A percentile compares a stretch with the other conserved stretches of the same genome.
These are phyloP conservation scores for Brenthis daphne DNA, from an alignment of 2,888 invertebrate genomes.

Conservation along the genomic window DNA sequence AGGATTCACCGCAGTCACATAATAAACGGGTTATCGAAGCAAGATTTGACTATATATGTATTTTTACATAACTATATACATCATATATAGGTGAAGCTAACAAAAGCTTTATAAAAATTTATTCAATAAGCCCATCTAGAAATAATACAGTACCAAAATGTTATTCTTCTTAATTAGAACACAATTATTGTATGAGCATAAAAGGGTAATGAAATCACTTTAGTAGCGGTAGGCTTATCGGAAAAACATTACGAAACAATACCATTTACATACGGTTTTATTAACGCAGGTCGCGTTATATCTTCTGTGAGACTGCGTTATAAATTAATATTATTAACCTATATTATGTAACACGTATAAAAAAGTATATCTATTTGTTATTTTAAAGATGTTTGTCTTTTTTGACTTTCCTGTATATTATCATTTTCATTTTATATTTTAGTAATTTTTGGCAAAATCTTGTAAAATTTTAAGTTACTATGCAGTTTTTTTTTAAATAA, in stretches of 20 bases:
- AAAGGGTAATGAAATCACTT: slow-evolving; percentile 19
- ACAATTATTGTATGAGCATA: slow-evolving; percentile 2
- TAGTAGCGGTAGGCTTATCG: slow-evolving; percentile 18
- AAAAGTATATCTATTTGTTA: not conserved
- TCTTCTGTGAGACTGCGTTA: slow-evolving; percentile 5
- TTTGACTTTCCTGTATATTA: too few relatives aligned
- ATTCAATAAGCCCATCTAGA: too few relatives aligned
- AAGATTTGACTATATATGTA: not conserved
- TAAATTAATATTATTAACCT: slow-evolving; percentile 11
- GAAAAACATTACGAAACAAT: slow-evolving; percentile 28
- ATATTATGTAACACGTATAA: not conserved
- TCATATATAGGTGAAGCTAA: too few relatives aligned
- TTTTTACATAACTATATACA: not conserved
- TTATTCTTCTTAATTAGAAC: slow-evolving; percentile 18
- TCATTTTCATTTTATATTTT: too few relatives aligned
- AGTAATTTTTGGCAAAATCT: too few relatives aligned
- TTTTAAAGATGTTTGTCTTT: too few relatives aligned
- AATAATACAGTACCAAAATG: not conserved
- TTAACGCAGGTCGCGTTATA: slow-evolving; percentile 19
- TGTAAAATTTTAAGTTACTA: too few relatives aligned
- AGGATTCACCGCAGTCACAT: too few relatives aligned
- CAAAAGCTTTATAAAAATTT: too few relatives aligned
- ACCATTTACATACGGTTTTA: slow-evolving; percentile 25
- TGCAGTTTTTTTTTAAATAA: too few relatives aligned
- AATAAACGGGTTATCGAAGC: too few relatives aligned